Percentiles rank a stretch among this genome's conserved stretches.
Evolutionary conservation across 2,113 vertebrate genomes (phyloP).

Genomic region (human): GRCh38 chr3:52138501-52139000

Average conservation of each 20-base stretch:
- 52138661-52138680: neutral
- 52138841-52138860: neutral
- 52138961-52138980: too few relatives aligned
- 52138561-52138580: neutral
- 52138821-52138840: neutral
- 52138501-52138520: neutral
- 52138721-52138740: neutral
- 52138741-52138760: rapidly evolving
- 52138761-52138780: neutral
- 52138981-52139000: too few relatives aligned
- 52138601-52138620: neutral
- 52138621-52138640: neutral
- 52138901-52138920: too few relatives aligned
- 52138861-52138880: too few relatives aligned
- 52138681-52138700: neutral
- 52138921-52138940: too few relatives aligned
- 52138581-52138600: neutral
- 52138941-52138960: too few relatives aligned
- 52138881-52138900: too few relatives aligned
- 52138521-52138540: neutral
- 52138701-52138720: neutral
- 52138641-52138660: neutral
- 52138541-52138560: neutral
- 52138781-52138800: neutral
- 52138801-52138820: neutral